Base-by-base conservation (phyloP, 35 echinoderm and acorn worm genomes). In the Chiridota heheva region DNA sequence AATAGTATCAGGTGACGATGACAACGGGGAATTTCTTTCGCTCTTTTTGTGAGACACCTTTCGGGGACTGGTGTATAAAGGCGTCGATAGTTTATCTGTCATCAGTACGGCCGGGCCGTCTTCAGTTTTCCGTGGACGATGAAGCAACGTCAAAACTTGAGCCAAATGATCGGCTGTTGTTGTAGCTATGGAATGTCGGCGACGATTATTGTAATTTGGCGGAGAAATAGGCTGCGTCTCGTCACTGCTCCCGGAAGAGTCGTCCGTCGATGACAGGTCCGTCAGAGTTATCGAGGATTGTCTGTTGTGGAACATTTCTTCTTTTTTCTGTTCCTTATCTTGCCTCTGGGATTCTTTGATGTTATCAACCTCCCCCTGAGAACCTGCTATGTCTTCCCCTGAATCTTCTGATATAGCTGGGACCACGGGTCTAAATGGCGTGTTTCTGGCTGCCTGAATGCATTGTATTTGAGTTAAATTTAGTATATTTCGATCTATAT, bases 131-230 rank as follows among this genome's bases (percentile, higher is more conserved):
- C 27, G 5, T 4, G 35, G 60, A 18, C 5, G 15, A 28, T 44
- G 36, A 18, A 72, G 40, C 44, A 46, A 42, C 29, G 69, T 26
- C 16, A 72, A 30, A 46, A 72, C 31, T 25, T 72, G 69, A 16
- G 36, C 69, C 12, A 72, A 42, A 72, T 72, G 69, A 46, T 72
- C 69, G 36, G 49, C 69, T 12, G 69, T 45, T 40, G 69, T 45
- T 16, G 69, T 27, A 25, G 69, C 69, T 27, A 72, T 46, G 16
- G 69, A 72, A 20, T 72, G 69, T 72, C 69, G 36, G 40, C 69
- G n/a, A n/a, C n/a, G n/a, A n/a, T n/a, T n/a, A n/a, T n/a, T n/a
- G n/a, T n/a, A n/a, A n/a, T n/a, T n/a, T 72, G 13, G 60, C 10
- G 2, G 60, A 30, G 24, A 63, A 13, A 63, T 25, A 13, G 27